Conservation (phyloP, 2,113 vertebrate genomes). For the Pachyramphus minor region DNA sequence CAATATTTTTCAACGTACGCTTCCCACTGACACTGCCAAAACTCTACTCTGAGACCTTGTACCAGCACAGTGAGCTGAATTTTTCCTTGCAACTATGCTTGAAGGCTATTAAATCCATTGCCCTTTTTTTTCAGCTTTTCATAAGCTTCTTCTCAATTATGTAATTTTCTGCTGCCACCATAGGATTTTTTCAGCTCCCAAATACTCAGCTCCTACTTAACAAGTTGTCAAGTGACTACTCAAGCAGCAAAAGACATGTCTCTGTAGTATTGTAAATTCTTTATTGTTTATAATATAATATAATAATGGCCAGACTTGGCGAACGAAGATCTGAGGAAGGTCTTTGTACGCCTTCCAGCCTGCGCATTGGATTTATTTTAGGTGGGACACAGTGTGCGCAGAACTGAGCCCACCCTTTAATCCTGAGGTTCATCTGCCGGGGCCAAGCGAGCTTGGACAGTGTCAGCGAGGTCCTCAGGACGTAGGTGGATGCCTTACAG, state of each 20-base stretch:
- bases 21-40: neutral
- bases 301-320: too few species aligned
- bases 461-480: too few species aligned
- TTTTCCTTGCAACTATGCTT: neutral
- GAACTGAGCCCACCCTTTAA: too few species aligned
- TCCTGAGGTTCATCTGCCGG: too few species aligned
- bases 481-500: too few species aligned
- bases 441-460: too few species aligned
- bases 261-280: neutral
- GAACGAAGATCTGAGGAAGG: too few species aligned
- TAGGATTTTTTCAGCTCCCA: neutral
- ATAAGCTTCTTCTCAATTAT: neutral
- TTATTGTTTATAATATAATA: neutral
- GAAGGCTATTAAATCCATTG: neutral
- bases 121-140: neutral
- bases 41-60: neutral
- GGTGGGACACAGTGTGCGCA: too few species aligned
- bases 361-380: too few species aligned
- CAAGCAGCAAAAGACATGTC: neutral
- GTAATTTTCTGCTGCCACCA: neutral
- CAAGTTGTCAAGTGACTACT: neutral
- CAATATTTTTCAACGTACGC: neutral
- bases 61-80: neutral
- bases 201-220: neutral
- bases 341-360: too few species aligned